Percentiles rank a stretch among this genome's conserved stretches.
Evolutionary conservation across 2,888 invertebrate genomes (phyloP).

Genomic region (Pristionchus maxplancki): DNA sequence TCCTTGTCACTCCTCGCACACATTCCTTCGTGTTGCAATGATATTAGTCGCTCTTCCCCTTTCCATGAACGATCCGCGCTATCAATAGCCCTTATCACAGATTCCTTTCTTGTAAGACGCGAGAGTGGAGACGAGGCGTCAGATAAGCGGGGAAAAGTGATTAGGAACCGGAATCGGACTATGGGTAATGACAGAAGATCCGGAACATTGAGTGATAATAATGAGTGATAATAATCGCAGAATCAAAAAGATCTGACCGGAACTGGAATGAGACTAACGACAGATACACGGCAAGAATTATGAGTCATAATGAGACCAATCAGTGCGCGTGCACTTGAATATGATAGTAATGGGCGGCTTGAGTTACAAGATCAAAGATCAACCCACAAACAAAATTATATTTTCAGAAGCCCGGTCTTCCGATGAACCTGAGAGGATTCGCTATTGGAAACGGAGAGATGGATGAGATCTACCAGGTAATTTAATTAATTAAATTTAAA

Average conservation of each 20-base stretch:
- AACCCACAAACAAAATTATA: background rate
- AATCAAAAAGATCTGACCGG: too few species aligned
- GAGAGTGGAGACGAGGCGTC: background rate
- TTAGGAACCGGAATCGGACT: background rate
- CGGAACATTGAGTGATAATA: background rate
- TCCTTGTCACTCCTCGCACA: background rate
- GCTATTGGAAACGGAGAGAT: constrained; percentile 76
- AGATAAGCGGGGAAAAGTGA: background rate
- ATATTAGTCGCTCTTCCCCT: background rate
- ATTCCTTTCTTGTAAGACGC: constrained; percentile 21
- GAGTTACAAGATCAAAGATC: too few species aligned
- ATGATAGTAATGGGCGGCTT: too few species aligned
- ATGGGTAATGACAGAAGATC: background rate
- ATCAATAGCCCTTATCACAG: constrained; percentile 36
- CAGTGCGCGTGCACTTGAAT: too few species aligned
- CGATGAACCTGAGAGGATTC: constrained; percentile 69
- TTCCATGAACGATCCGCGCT: background rate
- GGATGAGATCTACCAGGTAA: constrained; percentile 59
- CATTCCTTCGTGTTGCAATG: constrained; percentile 33
- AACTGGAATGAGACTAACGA: too few species aligned
- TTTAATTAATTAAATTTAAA: background rate
- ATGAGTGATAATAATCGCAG: background rate
- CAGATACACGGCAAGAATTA: too few species aligned
- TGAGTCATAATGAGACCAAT: too few species aligned
- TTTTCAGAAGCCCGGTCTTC: constrained; percentile 58